A percentile compares a stretch with the other conserved stretches of the same genome.
phyloP scores from a whole-genome alignment of 2,888 invertebrate genomes.

The Tipula lateralis region DNA sequence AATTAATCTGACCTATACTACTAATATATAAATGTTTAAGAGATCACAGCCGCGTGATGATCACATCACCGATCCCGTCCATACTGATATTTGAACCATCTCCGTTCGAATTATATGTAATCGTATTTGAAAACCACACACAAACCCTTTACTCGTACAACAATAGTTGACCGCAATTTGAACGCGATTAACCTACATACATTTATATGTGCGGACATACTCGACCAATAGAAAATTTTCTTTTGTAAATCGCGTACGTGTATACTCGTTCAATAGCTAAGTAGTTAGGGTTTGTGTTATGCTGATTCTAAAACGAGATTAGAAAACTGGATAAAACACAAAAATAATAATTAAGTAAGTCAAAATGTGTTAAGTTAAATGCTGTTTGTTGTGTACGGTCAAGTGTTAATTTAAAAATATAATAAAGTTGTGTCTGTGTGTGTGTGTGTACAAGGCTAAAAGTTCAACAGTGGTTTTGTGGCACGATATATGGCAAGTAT shows the following conservation, averaged over 20 bases:
- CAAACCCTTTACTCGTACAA: too few relatives aligned
- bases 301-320: background rate
- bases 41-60: too few relatives aligned
- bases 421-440: background rate
- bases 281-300: background rate
- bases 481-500: background rate
- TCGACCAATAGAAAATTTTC: background rate
- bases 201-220: background rate
- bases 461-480: background rate
- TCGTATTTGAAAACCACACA: too few relatives aligned
- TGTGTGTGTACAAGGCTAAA: background rate
- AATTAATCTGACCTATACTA: too few relatives aligned
- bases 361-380: background rate
- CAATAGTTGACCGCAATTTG: background rate
- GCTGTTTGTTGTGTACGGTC: background rate
- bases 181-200: background rate
- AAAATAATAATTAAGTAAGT: background rate
- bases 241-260: too few relatives aligned
- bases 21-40: too few relatives aligned
- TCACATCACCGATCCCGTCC: too few relatives aligned
- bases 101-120: too few relatives aligned
- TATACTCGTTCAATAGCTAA: too few relatives aligned
- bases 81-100: too few relatives aligned
- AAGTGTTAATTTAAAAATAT: background rate
- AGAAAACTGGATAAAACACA: background rate